A percentile compares a stretch with the other conserved stretches of the same genome.
Evolutionary conservation across 2,888 invertebrate genomes (phyloP).

Genomic region (Cactoblastis cactorum): DNA sequence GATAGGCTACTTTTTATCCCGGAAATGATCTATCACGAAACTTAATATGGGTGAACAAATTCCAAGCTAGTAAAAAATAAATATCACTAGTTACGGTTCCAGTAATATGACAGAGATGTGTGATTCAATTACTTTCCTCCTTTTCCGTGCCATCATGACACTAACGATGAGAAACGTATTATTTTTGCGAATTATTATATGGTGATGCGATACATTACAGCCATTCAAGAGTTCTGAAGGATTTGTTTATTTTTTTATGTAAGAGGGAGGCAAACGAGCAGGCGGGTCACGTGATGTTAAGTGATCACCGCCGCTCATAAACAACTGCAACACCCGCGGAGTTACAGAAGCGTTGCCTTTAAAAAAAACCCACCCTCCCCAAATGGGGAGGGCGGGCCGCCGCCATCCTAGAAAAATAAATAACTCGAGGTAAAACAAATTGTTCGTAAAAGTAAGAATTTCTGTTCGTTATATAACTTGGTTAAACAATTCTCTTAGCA

Average conservation of each 20-base stretch:
- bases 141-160: not conserved
- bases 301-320: too few relatives aligned
- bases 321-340: too few relatives aligned
- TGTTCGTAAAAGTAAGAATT: not conserved
- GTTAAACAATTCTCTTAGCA: not conserved
- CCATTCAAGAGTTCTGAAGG: not conserved
- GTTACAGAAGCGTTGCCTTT: too few relatives aligned
- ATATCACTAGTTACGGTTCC: not conserved
- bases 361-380: too few relatives aligned
- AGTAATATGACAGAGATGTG: not conserved
- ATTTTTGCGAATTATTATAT: not conserved
- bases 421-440: not conserved
- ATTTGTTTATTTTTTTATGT: too few relatives aligned
- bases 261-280: too few relatives aligned
- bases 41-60: too few relatives aligned
- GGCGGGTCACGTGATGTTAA: too few relatives aligned
- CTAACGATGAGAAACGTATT: not conserved
- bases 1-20: too few relatives aligned
- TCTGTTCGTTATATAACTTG: not conserved
- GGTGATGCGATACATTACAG: not conserved
- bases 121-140: not conserved
- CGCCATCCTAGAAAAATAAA: slow-evolving; percentile 5
- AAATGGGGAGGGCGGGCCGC: not conserved
- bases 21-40: too few relatives aligned
- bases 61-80: not conserved